Percentiles rank a stretch among this genome's conserved stretches.
phyloP scores from a whole-genome alignment of 2,113 vertebrate genomes.

The Rhadina sibilatrix region DNA sequence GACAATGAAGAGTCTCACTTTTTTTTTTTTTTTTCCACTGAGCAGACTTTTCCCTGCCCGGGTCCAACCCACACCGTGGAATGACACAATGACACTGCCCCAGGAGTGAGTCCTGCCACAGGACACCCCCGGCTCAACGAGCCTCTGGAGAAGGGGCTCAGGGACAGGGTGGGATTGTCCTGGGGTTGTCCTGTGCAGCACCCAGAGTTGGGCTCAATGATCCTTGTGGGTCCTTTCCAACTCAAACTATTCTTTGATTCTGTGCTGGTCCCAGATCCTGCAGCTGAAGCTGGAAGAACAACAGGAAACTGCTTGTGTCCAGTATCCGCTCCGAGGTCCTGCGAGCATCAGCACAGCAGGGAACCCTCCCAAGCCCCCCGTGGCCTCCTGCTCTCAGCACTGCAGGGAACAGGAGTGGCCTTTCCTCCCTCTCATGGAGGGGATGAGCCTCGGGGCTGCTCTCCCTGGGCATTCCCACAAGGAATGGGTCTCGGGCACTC shows the following conservation, averaged over 20 bases:
- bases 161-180: background rate
- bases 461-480: background rate
- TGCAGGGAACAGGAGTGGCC: background rate
- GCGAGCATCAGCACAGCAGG: background rate
- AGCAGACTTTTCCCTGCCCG: background rate
- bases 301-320: constrained; percentile 20
- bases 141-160: background rate
- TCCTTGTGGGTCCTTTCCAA: background rate
- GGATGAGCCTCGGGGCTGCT: background rate
- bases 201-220: background rate
- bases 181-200: background rate
- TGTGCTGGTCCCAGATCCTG: background rate
- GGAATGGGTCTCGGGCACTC: background rate
- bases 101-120: background rate
- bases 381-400: background rate
- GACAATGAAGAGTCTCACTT: background rate
- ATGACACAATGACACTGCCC: background rate
- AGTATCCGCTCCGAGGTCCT: background rate
- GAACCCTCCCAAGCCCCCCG: background rate
- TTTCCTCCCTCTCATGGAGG: background rate
- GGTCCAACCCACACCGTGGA: rapidly evolving
- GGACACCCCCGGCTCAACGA: background rate
- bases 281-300: constrained; percentile 3
- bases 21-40: background rate
- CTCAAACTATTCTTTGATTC: background rate